Evolutionary conservation across 2,113 vertebrate species (phyloP).

Genomic region (Trochalopteron elliotii): DNA sequence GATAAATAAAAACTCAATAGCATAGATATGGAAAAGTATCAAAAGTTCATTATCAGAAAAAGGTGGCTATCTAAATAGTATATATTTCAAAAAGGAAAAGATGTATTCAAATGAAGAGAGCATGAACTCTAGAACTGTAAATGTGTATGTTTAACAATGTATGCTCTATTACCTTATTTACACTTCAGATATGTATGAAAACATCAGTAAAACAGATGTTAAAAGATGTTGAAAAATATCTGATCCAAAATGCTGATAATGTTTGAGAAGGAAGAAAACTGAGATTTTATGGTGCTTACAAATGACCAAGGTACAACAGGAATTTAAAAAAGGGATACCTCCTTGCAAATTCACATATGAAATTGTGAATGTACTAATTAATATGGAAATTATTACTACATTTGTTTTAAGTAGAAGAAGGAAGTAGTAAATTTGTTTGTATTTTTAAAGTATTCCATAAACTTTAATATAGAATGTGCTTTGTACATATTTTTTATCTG

Average conservation of each 20-base stretch:
- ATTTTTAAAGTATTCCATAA: background rate
- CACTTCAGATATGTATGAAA: background rate
- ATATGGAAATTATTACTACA: background rate
- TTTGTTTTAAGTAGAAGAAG: background rate
- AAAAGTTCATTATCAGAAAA: background rate
- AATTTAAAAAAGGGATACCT: background rate
- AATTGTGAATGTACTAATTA: background rate
- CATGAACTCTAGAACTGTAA: background rate
- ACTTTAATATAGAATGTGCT: background rate
- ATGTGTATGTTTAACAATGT: background rate
- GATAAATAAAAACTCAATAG: rapidly evolving
- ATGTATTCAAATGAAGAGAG: background rate
- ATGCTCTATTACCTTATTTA: background rate
- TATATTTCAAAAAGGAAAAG: background rate
- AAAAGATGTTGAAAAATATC: background rate
- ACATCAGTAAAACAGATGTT: background rate
- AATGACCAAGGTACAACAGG: background rate
- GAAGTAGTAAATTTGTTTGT: background rate
- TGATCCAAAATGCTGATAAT: background rate
- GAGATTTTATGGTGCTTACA: background rate
- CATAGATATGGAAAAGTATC: background rate
- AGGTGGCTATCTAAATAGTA: background rate
- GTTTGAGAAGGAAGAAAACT: background rate
- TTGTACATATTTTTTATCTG: background rate
- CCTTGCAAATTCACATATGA: background rate